Percentiles rank a stretch among this genome's conserved stretches.
These are phyloP conservation scores for Battus philenor DNA, from an alignment of 1,140 invertebrate species.

Conservation along the genomic window DNA sequence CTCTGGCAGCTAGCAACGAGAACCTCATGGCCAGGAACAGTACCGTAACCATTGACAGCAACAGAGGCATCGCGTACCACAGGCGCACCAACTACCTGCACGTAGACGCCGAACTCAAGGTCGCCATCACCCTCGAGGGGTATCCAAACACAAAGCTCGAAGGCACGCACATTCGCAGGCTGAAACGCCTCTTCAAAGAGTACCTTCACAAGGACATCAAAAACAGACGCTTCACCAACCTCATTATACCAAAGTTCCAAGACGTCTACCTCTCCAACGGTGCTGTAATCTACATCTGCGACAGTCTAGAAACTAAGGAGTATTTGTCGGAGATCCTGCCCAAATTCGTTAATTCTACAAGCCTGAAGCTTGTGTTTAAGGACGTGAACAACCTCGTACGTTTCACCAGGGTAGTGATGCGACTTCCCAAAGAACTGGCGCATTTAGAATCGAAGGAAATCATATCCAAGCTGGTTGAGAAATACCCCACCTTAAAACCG, in stretches of 20 bases:
- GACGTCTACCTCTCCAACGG: conserved; percentile 62
- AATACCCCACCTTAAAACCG: conserved; percentile 47
- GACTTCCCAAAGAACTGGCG: conserved; percentile 45
- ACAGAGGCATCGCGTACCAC: conserved; percentile 56
- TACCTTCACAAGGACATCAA: conserved; percentile 60
- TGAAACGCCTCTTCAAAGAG: conserved; percentile 59
- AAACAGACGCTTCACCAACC: conserved; percentile 41
- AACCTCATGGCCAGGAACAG: conserved; percentile 41
- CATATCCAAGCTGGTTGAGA: conserved; percentile 34
- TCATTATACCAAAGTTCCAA: conserved; percentile 59
- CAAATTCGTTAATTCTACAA: conserved; percentile 51
- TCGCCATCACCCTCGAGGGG: conserved; percentile 51
- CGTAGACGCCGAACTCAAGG: conserved; percentile 56
- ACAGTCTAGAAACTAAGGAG: conserved; percentile 63
- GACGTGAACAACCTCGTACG: conserved; percentile 50
- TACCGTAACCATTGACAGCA: conserved; percentile 54
- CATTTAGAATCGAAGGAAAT: conserved; percentile 49
- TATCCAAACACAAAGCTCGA: conserved; percentile 61
- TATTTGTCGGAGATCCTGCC: conserved; percentile 53
- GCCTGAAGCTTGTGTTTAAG: conserved; percentile 51
- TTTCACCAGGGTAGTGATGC: conserved; percentile 56
- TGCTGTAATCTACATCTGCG: conserved; percentile 63
- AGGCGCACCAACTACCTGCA: conserved; percentile 64
- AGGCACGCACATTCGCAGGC: conserved; percentile 47
- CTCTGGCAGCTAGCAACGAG: conserved; percentile 44